These are phyloP conservation scores for Drosophila mimica DNA, from an alignment of 2,888 invertebrate genomes.

Conservation along the genomic window DNA sequence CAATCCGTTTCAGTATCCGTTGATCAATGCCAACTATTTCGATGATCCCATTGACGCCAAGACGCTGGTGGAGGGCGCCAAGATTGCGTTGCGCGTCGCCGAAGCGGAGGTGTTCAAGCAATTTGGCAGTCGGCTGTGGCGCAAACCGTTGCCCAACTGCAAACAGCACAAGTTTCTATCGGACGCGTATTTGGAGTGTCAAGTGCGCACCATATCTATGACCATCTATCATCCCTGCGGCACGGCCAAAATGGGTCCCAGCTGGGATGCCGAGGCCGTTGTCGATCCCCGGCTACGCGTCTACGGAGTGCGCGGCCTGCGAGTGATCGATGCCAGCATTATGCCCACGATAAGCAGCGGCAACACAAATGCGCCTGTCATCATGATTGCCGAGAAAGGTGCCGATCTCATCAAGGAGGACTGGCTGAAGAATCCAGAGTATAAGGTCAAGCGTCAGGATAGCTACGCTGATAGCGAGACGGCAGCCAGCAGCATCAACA, in stretches of 20 bases:
- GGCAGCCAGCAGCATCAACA: slow-evolving; percentile 47
- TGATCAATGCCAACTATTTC: slow-evolving; percentile 97
- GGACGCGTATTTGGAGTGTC: slow-evolving; percentile 94
- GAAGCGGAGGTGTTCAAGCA: slow-evolving; percentile 92
- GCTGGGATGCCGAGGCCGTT: slow-evolving; percentile 91
- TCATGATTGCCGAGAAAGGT: slow-evolving; percentile 96
- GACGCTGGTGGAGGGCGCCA: slow-evolving; percentile 93
- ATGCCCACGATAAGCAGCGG: slow-evolving; percentile 86
- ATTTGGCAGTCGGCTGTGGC: slow-evolving; percentile 91
- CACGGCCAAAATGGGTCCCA: slow-evolving; percentile 95
- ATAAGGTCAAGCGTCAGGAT: slow-evolving; percentile 70
- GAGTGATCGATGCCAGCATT: slow-evolving; percentile 58
- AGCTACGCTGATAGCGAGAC: slow-evolving; percentile 36
- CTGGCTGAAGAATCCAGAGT: slow-evolving; percentile 87
- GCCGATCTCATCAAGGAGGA: slow-evolving; percentile 94
- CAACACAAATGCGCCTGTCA: slow-evolving; percentile 95
- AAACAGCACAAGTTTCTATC: slow-evolving; percentile 90
- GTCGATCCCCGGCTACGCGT: slow-evolving; percentile 92
- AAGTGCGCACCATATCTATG: slow-evolving; percentile 94
- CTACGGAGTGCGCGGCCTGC: slow-evolving; percentile 90
- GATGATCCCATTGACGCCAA: slow-evolving; percentile 91
- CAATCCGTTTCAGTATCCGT: slow-evolving; percentile 94
- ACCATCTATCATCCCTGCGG: slow-evolving; percentile 96
- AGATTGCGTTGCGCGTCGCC: slow-evolving; percentile 90
- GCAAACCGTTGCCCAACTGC: slow-evolving; percentile 92